Evolutionary conservation across 1,140 invertebrate species (phyloP).

Genomic region (Lerema accius): DNA sequence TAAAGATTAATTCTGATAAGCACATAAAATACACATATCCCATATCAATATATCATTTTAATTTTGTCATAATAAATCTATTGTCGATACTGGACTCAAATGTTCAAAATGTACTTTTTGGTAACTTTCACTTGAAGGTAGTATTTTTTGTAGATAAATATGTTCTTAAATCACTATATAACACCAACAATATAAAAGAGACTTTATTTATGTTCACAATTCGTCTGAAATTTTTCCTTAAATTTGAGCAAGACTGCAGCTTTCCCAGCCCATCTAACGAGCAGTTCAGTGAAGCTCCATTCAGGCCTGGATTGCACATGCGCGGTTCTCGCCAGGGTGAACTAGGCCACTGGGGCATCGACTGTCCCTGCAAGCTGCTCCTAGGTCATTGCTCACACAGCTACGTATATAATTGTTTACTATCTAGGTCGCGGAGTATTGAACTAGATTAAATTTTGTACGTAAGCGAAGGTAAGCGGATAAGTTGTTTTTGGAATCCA

Average conservation of each 20-base stretch:
- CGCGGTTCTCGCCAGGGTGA: slow-evolving; percentile 45
- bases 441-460: slow-evolving; percentile 43
- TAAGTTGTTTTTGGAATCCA: slow-evolving; percentile 3
- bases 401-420: slow-evolving; percentile 55
- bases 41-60: too few relatives aligned
- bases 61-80: too few relatives aligned
- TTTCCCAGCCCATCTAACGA: slow-evolving; percentile 31
- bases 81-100: too few relatives aligned
- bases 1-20: too few relatives aligned
- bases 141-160: too few relatives aligned
- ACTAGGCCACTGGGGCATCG: slow-evolving; percentile 72
- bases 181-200: too few relatives aligned
- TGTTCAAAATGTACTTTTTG: too few relatives aligned
- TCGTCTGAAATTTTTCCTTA: too few relatives aligned
- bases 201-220: too few relatives aligned
- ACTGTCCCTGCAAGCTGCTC: slow-evolving; percentile 56
- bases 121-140: too few relatives aligned
- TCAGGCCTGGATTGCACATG: slow-evolving; percentile 62
- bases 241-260: slow-evolving; percentile 21
- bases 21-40: too few relatives aligned
- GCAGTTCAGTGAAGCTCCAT: slow-evolving; percentile 44
- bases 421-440: slow-evolving; percentile 61
- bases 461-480: slow-evolving; percentile 19
- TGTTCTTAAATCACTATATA: too few relatives aligned
- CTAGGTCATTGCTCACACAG: slow-evolving; percentile 62